A percentile compares a stretch with the other conserved stretches of the same genome.
Evolutionary conservation across 2,113 vertebrate genomes (phyloP).

Genomic region (Halichoerus grypus): DNA sequence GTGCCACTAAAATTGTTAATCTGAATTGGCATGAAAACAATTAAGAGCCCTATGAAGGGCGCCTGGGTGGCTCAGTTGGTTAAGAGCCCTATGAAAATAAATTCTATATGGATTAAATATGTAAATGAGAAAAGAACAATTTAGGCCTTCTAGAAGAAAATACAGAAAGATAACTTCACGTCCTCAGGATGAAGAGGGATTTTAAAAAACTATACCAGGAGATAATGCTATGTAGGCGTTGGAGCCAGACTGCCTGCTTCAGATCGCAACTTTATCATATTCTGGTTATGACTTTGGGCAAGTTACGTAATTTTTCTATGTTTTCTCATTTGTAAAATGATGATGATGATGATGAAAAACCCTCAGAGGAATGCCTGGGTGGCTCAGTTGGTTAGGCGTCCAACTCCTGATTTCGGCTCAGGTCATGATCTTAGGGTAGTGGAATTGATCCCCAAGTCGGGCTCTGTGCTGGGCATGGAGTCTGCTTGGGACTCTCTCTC

Average conservation of each 20-base stretch:
- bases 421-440: background rate
- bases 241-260: background rate
- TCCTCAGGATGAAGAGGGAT: background rate
- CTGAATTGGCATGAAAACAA: conserved; percentile 19
- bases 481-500: background rate
- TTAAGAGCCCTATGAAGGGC: background rate
- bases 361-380: background rate
- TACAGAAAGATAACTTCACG: background rate
- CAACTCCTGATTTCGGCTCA: background rate
- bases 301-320: background rate
- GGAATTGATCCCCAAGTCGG: background rate
- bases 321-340: conserved; percentile 45
- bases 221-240: background rate
- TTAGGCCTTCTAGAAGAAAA: background rate
- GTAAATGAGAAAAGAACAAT: background rate
- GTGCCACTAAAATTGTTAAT: conserved; percentile 2
- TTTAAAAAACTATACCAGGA: background rate
- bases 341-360: background rate
- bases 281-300: background rate
- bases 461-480: background rate
- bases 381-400: background rate
- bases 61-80: no score
- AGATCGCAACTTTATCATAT: background rate
- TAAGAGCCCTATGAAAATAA: conserved; percentile 18
- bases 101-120: background rate